Conservation (phyloP, 2,113 vertebrate species). For the Hylia prasina region DNA sequence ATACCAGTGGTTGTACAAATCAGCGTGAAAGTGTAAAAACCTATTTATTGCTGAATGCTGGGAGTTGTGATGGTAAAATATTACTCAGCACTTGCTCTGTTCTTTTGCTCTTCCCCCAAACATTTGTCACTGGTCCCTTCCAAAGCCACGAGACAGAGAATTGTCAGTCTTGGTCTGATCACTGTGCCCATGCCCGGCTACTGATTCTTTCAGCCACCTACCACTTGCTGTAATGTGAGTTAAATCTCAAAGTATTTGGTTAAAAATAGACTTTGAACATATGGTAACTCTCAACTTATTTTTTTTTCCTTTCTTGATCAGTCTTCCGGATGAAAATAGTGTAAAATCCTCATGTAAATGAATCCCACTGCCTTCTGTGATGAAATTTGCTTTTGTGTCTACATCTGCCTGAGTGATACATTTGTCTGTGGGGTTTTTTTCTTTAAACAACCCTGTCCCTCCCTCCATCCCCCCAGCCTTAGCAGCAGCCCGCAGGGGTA, state of each 20-base stretch:
- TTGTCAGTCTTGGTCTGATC: background rate
- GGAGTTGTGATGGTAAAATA: background rate
- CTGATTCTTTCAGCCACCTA: background rate
- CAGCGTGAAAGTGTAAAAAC: background rate
- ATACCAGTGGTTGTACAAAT: background rate
- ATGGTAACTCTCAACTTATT: background rate
- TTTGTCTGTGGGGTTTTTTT: background rate
- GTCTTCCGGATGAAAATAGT: background rate
- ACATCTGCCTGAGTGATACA: background rate
- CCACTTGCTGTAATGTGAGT: background rate
- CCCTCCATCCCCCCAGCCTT: rapidly evolving
- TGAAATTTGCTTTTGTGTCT: background rate
- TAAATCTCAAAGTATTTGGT: background rate
- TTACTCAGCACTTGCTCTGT: background rate
- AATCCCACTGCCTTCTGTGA: background rate
- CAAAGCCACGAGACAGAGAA: background rate
- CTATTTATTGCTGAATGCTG: background rate
- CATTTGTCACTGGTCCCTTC: background rate
- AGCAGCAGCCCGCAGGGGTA: background rate
- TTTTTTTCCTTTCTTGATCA: background rate
- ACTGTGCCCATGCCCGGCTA: background rate
- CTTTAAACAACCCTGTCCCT: background rate
- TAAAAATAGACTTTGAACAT: conserved; percentile 26
- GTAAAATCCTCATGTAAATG: background rate
- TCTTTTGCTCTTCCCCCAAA: background rate